Evolutionary conservation across 2,113 vertebrate species (phyloP).

Genomic region (Formicarius rufipectus): DNA sequence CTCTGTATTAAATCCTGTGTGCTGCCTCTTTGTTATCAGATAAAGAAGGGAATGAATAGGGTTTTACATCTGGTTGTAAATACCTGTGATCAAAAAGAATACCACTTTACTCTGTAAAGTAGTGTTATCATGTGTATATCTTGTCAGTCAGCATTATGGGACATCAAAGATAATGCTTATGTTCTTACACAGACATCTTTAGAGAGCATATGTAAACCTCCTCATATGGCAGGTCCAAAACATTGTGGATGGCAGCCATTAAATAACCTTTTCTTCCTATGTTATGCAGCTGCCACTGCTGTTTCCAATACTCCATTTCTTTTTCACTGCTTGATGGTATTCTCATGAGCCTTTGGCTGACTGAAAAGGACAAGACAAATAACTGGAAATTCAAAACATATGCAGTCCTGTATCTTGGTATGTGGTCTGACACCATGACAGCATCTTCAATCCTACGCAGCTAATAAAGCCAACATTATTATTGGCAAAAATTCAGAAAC

Average conservation of each 20-base stretch:
- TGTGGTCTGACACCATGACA: slow-evolving; percentile 37
- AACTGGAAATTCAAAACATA: slow-evolving; percentile 35
- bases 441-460: neutral
- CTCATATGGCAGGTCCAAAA: neutral
- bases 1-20: neutral
- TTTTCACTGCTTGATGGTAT: neutral
- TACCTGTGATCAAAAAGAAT: slow-evolving; percentile 37
- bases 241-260: neutral
- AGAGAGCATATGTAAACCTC: slow-evolving; percentile 11
- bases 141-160: slow-evolving; percentile 32
- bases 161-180: neutral
- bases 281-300: neutral
- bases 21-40: neutral
- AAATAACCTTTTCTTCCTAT: neutral
- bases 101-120: neutral
- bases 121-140: neutral
- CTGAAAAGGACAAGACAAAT: slow-evolving; percentile 30
- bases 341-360: neutral
- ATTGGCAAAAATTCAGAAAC: slow-evolving; percentile 22
- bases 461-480: slow-evolving; percentile 9
- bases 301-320: neutral
- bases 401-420: neutral
- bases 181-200: slow-evolving; percentile 26
- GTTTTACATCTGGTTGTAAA: slow-evolving; percentile 4
- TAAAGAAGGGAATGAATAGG: neutral